Conservation (phyloP, 2,113 vertebrate species). For the Neotragus moschatus region DNA sequence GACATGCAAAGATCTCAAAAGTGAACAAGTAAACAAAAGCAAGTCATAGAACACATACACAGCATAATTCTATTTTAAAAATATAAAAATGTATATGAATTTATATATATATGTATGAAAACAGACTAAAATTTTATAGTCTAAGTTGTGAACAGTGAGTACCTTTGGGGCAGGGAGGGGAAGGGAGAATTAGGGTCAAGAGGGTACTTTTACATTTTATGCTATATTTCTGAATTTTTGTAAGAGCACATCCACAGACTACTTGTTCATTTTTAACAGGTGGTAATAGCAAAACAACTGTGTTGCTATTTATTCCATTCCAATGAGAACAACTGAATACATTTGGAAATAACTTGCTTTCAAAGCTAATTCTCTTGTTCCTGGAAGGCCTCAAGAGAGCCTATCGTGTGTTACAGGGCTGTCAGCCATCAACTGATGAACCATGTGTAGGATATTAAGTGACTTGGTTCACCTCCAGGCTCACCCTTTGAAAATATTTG, state of each 20-base stretch:
- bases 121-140: background rate
- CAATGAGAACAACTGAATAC: background rate
- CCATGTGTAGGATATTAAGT: background rate
- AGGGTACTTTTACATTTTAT: background rate
- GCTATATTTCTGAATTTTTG: background rate
- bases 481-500: background rate
- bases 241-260: background rate
- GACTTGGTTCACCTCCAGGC: background rate
- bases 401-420: background rate
- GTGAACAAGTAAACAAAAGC: background rate
- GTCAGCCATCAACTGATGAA: background rate
- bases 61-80: background rate
- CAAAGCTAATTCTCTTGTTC: constrained; percentile 11
- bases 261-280: constrained; percentile 1
- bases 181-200: background rate
- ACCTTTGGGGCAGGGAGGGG: background rate
- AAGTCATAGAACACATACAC: constrained; percentile 2
- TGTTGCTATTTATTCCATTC: constrained; percentile 6
- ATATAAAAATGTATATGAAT: background rate
- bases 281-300: background rate
- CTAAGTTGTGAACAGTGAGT: background rate
- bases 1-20: background rate
- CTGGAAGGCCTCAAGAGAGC: background rate
- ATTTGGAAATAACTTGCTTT: constrained; percentile 40
- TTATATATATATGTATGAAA: background rate